Evolutionary conservation across 2,113 vertebrate species (phyloP), one percentile per base, ranked within the genome.

Genomic region (Heliornis fulica): DNA sequence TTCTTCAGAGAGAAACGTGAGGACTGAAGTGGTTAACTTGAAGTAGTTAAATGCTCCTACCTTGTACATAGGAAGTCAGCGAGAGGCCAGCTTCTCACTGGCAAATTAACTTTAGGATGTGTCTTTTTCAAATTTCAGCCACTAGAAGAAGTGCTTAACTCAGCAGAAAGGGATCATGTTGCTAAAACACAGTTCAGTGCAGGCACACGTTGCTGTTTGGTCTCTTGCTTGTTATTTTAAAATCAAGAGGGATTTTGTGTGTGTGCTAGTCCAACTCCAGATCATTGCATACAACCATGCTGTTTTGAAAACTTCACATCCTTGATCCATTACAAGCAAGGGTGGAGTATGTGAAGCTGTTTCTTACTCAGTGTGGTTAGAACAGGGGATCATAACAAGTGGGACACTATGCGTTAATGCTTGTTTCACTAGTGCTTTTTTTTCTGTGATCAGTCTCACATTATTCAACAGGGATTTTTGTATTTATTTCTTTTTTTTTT

Each of bases 181-280:
- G 77, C 91, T 76, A 83, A 92, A 93, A 54, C 54, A 53, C 50
- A 41, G 63, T 34, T 90, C 38, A 72, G 17, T 26, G 57, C 51
- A 69, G 63, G 64, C 68, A 70, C 32, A 18, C 10, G 0, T 74
- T 74, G 8, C 45, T 57, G 32, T 53, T 87, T 71, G 36, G 64
- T 83, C 32, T 93, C 46, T 43, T 46, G 50, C 69, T 83, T 93
- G 46, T 86, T 90, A 4, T 87, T 93, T 69, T 80, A 89, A 64
- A 84, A 76, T 28, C 61, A 38, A 43, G 88, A 79, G 72, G 89
- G 80, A 66, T 81, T 89, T 74, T 80, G 36, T 1, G 8, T 64
- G 15, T 31, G 66, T 50, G 63, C 54, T 51, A 22, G 48, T 32
- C 50, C 63, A 76, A 9, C 59, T 77, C 41, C 50, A 36, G 66